Evolutionary conservation across 1,140 invertebrate genomes (phyloP), one percentile per base, ranked within the genome.

Genomic region (Agrilus planipennis): DNA sequence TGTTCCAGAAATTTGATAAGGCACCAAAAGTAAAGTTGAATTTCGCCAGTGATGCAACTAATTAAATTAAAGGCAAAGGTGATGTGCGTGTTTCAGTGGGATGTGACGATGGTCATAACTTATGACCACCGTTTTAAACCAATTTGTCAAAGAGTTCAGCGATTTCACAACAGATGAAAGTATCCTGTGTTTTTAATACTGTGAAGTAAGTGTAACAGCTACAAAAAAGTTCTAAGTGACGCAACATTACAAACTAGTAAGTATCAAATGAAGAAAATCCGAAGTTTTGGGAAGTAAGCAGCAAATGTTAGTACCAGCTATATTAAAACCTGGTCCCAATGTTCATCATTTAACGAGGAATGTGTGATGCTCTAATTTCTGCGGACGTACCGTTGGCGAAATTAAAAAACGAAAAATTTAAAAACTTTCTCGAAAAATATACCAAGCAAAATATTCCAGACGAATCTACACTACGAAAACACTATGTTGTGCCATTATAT

Each of bases 351-450:
- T n/a, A n/a, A n/a, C n/a, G 7, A 5, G 39, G 34, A 29, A 34
- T 34, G 20, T 34, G 30, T 16, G 9, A 41, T 12, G 29, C 32
- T 9, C 23, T 41, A 16, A 17, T 41, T 22, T 23, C 39, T 12
- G 39, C 39, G 23, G 22, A 41, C 21, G 34, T 41, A 9, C 39
- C 39, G 6, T 15, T 41, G 10, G 16, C 4, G 3, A 41, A 41
- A 34, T 18, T 34, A 22, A 34, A 34, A 4, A 34, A 23, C 30
- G 6, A 14, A 7, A n/a, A 6, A n/a, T 32, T 41, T n/a, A 11
- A 22, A 9, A 7, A 19, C 12, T 41, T 41, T 41, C 25, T 41
- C n/a, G 3, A 34, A 34, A 34, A 41, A 29, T 42, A 42, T 31
- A 31, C 32, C 2, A 11, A 36, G 17, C 15, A 16, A 11, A n/a